A percentile compares a stretch with the other conserved stretches of the same genome.
Evolutionary conservation across 2,888 invertebrate species (phyloP).

Genomic region (Tetragonisca angustula): DNA sequence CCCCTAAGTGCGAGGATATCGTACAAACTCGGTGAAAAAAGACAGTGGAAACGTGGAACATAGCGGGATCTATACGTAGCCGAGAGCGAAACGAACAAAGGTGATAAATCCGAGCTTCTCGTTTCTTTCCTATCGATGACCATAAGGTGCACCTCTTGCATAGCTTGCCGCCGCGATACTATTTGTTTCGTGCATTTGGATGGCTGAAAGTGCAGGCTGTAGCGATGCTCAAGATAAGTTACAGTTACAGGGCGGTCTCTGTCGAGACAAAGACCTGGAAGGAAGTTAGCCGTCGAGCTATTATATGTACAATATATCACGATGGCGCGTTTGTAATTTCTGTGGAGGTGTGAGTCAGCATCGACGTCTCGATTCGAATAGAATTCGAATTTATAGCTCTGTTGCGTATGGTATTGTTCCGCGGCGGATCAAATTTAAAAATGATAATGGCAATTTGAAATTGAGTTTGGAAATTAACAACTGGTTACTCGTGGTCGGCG

Average conservation of each 20-base stretch:
- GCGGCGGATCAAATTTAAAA: background rate
- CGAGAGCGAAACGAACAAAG: conserved; percentile 32
- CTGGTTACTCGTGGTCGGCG: no score
- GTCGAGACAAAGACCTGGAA: conserved; percentile 42
- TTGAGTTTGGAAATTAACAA: background rate
- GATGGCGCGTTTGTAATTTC: conserved; percentile 23
- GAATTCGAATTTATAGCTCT: conserved; percentile 26
- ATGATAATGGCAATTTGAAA: background rate
- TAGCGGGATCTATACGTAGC: conserved; percentile 10
- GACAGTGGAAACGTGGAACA: background rate
- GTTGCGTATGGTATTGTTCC: conserved; percentile 1
- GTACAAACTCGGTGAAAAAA: background rate
- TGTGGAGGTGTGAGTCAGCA: conserved; percentile 21
- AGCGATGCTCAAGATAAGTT: background rate
- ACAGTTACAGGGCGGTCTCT: conserved; percentile 43
- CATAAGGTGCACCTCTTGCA: conserved; percentile 42
- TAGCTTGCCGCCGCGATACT: conserved; percentile 58
- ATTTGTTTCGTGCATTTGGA: conserved; percentile 9
- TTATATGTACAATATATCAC: conserved; percentile 36
- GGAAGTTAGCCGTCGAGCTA: conserved; percentile 32
- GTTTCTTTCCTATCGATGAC: conserved; percentile 5
- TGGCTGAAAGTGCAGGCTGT: background rate
- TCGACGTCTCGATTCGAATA: conserved; percentile 4
- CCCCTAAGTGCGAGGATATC: background rate
- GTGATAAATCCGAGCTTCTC: conserved; percentile 61